Evolutionary conservation across 2,888 invertebrate species (phyloP), one percentile per base, ranked within the genome.

Genomic region (Notodromas monacha): DNA sequence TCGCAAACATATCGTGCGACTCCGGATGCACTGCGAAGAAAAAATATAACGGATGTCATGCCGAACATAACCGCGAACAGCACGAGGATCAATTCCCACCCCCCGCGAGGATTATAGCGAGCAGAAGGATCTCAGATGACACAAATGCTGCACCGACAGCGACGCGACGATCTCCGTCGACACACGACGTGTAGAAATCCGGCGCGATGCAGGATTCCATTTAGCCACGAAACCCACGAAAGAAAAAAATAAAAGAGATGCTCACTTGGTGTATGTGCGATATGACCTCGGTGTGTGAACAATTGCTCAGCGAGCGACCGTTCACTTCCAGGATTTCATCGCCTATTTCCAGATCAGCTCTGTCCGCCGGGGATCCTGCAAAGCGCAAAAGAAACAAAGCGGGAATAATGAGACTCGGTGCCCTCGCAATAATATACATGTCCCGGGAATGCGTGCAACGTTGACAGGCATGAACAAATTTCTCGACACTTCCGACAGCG

Each of bases 281-380:
- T 42, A 86, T 69, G 44, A 86, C 74, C 54, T 86, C 79, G 1
- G 73, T 65, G 48, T 81, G 68, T 34, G 76, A 69, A 51, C 74
- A 73, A 52, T 81, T 73, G 43, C 81, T 77, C 44, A 89, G 57
- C 39, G 67, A 67, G 41, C 70, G 69, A 42, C 86, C 89, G 51
- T 92, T 92, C 40, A 92, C 77, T 55, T 84, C 84, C 54, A 89
- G 61, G 49, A 92, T 86, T 56, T 89, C 89, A 55, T 92, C 86
- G 36, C 79, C 84, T 44, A 86, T 68, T 57, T 81, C 77, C 53
- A 86, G 56, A 53, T 86, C 84, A 26, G 59, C 59, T 52, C 70
- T 68, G 47, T 86, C 84, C 34, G 81, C 81, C 38, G 74, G 72
- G 38, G 74, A 76, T 41, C 77, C 72, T 70, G 48, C 13, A 45